These are phyloP conservation scores for Scylla paramamosain DNA, from an alignment of 1,140 invertebrate species.

Conservation along the genomic window DNA sequence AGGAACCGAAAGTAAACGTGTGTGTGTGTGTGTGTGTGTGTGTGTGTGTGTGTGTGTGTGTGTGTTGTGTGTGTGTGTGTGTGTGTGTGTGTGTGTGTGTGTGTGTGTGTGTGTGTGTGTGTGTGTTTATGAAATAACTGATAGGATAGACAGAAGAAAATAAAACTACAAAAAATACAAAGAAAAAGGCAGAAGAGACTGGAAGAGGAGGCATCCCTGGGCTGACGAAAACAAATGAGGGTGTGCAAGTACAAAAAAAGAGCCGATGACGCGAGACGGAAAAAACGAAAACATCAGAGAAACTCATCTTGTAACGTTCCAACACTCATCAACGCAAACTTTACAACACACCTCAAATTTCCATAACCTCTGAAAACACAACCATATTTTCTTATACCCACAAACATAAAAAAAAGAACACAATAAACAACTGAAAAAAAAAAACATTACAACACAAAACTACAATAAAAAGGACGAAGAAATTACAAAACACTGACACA, in stretches of 20 bases:
- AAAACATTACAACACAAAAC: too few relatives aligned
- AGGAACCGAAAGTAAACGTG: not conserved
- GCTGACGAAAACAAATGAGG: not conserved
- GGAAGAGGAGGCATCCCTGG: not conserved
- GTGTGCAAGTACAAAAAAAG: not conserved
- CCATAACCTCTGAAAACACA: too few relatives aligned
- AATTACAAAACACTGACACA: too few relatives aligned
- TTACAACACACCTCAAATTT: too few relatives aligned
- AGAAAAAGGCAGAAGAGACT: not conserved
- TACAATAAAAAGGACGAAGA: too few relatives aligned
- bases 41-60: slow-evolving; percentile 49
- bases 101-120: slow-evolving; percentile 28
- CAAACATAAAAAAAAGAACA: too few relatives aligned
- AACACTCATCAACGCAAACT: too few relatives aligned
- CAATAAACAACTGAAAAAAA: too few relatives aligned
- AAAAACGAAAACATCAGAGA: too few relatives aligned
- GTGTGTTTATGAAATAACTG: not conserved
- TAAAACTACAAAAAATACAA: not conserved
- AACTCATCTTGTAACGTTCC: too few relatives aligned
- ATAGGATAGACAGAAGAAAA: not conserved
- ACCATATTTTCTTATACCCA: too few relatives aligned
- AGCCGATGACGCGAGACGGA: too few relatives aligned
- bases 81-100: slow-evolving; percentile 26
- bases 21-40: slow-evolving; percentile 45
- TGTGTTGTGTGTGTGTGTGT: slow-evolving; percentile 36